Evolutionary conservation across 2,113 vertebrate genomes (phyloP).

Genomic region (Glareola pratincola): DNA sequence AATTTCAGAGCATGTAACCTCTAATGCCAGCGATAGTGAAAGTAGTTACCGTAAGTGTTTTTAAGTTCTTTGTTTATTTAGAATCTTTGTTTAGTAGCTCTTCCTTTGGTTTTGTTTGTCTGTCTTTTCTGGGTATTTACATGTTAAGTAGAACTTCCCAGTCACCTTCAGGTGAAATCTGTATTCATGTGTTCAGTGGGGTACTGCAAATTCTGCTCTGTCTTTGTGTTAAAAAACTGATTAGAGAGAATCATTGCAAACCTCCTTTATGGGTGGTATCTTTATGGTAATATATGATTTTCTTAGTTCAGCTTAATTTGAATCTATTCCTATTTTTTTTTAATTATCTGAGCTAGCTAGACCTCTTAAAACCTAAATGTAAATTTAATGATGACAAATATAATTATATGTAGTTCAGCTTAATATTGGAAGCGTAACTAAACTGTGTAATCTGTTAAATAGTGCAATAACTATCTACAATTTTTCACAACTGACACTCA

Average conservation of each 20-base stretch:
- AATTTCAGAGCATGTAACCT: slow-evolving; percentile 96
- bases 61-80: slow-evolving; percentile 59
- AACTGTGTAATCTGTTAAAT: neutral
- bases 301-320: neutral
- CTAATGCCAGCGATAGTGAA: slow-evolving; percentile 99
- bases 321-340: neutral
- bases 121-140: slow-evolving; percentile 30
- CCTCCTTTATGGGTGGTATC: neutral
- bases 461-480: neutral
- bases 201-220: neutral
- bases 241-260: neutral
- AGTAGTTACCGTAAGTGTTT: slow-evolving; percentile 99
- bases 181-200: neutral
- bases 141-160: neutral
- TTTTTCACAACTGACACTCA: neutral
- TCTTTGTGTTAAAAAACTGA: neutral
- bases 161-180: neutral
- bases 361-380: neutral
- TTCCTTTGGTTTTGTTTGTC: neutral
- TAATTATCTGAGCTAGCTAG: neutral
- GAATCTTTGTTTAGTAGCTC: neutral
- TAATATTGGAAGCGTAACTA: neutral
- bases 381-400: neutral
- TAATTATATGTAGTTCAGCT: neutral
- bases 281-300: neutral